Evolutionary conservation across 2,888 invertebrate species (phyloP).

Genomic region (Criorhina ranunculi): DNA sequence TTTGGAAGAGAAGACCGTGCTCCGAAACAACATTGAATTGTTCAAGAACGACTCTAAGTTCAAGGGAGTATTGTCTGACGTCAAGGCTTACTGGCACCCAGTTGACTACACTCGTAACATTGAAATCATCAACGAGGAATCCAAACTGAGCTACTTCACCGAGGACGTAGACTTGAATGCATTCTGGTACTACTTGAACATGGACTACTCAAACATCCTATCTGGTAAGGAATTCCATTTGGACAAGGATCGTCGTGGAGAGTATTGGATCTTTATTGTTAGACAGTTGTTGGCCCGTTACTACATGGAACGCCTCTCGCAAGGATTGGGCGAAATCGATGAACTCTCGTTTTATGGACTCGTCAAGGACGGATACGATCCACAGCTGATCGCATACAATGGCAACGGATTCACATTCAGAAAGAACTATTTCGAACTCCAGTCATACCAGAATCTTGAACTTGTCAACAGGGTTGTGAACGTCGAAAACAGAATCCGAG

Average conservation of each 20-base stretch:
- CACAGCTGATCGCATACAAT: conserved; percentile 87
- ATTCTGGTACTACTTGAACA: conserved; percentile 87
- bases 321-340: conserved; percentile 88
- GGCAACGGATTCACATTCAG: conserved; percentile 89
- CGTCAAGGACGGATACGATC: conserved; percentile 87
- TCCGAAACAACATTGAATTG: conserved; percentile 80
- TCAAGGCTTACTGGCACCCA: conserved; percentile 81
- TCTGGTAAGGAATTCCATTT: conserved; percentile 86
- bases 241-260: conserved; percentile 87
- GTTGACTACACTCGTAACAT: conserved; percentile 87
- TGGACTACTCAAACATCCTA: conserved; percentile 88
- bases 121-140: conserved; percentile 85
- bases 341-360: conserved; percentile 86
- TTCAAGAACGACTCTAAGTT: conserved; percentile 79
- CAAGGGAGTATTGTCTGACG: conserved; percentile 78
- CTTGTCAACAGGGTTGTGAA: conserved; percentile 78
- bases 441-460: conserved; percentile 84
- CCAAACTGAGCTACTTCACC: conserved; percentile 88
- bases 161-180: conserved; percentile 89
- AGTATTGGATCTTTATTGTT: conserved; percentile 87
- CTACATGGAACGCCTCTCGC: conserved; percentile 90
- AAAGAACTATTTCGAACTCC: conserved; percentile 86
- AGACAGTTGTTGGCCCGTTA: conserved; percentile 90
- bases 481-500: conserved; percentile 84
- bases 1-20: conserved; percentile 78